phyloP scores from a whole-genome alignment of 2,888 invertebrate genomes.

The Cryptus viduatorius region DNA sequence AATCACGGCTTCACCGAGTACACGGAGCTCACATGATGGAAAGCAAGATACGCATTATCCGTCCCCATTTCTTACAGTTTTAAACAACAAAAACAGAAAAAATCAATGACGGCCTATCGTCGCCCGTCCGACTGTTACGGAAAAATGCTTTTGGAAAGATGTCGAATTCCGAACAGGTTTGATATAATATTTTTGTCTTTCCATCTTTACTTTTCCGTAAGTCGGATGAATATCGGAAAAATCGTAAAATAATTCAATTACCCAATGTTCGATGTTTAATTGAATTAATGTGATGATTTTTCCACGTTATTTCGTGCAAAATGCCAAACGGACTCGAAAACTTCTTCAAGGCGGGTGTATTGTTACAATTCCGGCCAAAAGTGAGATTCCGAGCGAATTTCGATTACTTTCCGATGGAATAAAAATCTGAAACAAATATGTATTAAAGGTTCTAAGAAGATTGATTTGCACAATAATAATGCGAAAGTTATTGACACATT shows the following conservation, averaged over 20 bases:
- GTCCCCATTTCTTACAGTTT: conserved; percentile 57
- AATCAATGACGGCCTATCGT: conserved; percentile 41
- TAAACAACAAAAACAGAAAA: conserved; percentile 8
- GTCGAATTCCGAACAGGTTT: background rate
- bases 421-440: too few species aligned
- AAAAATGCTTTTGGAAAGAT: conserved; percentile 4
- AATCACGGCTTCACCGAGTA: conserved; percentile 86
- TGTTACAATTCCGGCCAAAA: background rate
- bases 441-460: too few species aligned
- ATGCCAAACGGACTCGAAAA: background rate
- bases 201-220: background rate
- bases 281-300: background rate
- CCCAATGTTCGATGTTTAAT: background rate
- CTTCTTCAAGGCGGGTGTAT: too few species aligned
- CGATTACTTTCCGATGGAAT: too few species aligned
- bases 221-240: background rate
- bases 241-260: background rate
- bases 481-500: too few species aligned
- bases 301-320: background rate
- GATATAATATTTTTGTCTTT: background rate
- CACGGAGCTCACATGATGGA: conserved; percentile 84
- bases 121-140: background rate
- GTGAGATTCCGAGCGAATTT: too few species aligned
- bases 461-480: too few species aligned
- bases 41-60: conserved; percentile 57